Evolutionary conservation across 2,113 vertebrate species (phyloP), one percentile per base, ranked within the genome.

Genomic region (Thinocorus orbignyianus): DNA sequence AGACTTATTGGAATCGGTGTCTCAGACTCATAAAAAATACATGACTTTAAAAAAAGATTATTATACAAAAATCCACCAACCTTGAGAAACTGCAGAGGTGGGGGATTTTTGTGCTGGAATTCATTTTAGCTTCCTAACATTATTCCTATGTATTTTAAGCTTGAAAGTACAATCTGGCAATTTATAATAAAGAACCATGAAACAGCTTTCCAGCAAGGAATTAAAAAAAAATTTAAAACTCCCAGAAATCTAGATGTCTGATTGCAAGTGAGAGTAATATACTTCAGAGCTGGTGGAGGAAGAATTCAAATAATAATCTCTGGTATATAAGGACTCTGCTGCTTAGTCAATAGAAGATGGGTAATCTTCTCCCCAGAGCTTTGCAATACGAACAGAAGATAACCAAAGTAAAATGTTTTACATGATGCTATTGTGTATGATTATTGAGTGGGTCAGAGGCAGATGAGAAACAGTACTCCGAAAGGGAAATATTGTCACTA

Each of bases 1-100:
- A 98, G 98, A 98, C 96, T 97, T 97, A 96, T 28, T 95, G 96
- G 86, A 97, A 96, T 97, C 3, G 13, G 83, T 97, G 60, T 94
- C 92, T 97, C 97, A 97, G 94, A 88, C 93, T 98, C 97, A 98
- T 98, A 97, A 98, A 98, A 98, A 97, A 98, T 97, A 95, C 97
- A 98, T 98, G 95, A 98, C 94, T 97, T 97, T 39, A 94, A 94
- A 96, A 96, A 86, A 96, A 96, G 89, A 96, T 91, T 85, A 96
- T 91, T 95, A 91, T 93, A 95, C 93, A 96, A 95, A 96, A 97
- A 96, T 94, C 93, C 92, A 97, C 93, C 88, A 94, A 95, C 95
- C 96, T 97, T 96, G 95, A 87, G 82, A 97, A 98, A 97, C 92
- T 95, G 96, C 96, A 92, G 95, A 95, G 93, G 97, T 95, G 96